Conservation (phyloP, 1,140 invertebrate species). For the Dendroctonus valens region DNA sequence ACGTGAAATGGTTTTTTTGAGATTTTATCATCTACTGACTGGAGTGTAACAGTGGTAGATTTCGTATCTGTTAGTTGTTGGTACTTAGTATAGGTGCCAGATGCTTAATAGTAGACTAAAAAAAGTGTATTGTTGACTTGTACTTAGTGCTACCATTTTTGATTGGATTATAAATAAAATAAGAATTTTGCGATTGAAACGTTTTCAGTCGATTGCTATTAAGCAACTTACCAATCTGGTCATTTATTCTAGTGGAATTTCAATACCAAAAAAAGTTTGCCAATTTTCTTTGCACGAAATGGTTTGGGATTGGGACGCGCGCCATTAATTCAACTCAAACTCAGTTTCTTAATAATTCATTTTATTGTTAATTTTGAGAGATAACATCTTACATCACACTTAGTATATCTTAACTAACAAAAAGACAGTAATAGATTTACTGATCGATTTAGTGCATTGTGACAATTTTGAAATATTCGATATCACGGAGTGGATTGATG, state of each 20-base stretch:
- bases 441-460: constrained; percentile 42
- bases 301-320: neutral
- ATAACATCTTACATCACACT: constrained; percentile 53
- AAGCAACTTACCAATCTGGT: too few relatives aligned
- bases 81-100: constrained; percentile 9
- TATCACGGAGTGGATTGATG: too few relatives aligned
- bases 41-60: constrained; percentile 43
- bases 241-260: too few relatives aligned
- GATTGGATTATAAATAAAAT: too few relatives aligned
- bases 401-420: constrained; percentile 47
- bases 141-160: too few relatives aligned
- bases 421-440: constrained; percentile 35
- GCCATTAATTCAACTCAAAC: constrained; percentile 31
- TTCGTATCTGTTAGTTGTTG: constrained; percentile 46
- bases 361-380: constrained; percentile 52
- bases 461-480: constrained; percentile 49
- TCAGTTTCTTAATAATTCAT: constrained; percentile 44
- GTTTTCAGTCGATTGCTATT: too few relatives aligned
- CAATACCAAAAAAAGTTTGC: constrained; percentile 29
- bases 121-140: constrained; percentile 5
- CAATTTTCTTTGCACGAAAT: constrained; percentile 28
- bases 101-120: constrained; percentile 2
- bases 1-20: neutral
- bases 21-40: constrained; percentile 17
- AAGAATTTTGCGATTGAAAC: too few relatives aligned